These are phyloP conservation scores for Campoletis sonorensis DNA, from an alignment of 1,140 invertebrate species.

Conservation along the genomic window DNA sequence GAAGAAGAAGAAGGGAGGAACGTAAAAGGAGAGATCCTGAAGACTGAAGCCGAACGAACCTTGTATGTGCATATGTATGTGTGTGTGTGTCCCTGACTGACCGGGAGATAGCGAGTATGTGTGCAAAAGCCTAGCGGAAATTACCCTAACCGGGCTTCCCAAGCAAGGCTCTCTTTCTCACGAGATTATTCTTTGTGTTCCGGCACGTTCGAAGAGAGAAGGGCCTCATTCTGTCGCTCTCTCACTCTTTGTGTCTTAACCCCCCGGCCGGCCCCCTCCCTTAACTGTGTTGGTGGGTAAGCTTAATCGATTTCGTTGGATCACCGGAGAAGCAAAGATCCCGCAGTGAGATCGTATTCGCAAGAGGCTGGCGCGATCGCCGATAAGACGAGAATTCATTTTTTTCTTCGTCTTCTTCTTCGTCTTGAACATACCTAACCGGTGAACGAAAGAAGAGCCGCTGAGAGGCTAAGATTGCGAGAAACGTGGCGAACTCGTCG, in stretches of 20 bases:
- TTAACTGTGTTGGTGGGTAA: not conserved
- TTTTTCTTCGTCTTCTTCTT: not conserved
- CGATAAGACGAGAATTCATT: slow-evolving; percentile 5
- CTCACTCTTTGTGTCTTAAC: not conserved
- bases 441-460: not conserved
- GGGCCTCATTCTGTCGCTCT: not conserved
- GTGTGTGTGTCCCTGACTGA: not conserved
- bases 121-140: not conserved
- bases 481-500: not conserved
- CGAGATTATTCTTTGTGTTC: slow-evolving; percentile 29
- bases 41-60: slow-evolving; percentile 31
- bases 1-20: not conserved
- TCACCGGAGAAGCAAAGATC: slow-evolving; percentile 10
- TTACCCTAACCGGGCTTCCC: slow-evolving; percentile 21
- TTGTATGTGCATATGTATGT: not conserved
- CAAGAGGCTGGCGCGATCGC: slow-evolving; percentile 11
- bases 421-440: not conserved
- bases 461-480: not conserved
- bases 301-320: slow-evolving; percentile 28
- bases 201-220: slow-evolving; percentile 16
- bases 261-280: no score
- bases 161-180: slow-evolving; percentile 5
- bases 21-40: slow-evolving; percentile 28
- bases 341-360: slow-evolving; percentile 7
- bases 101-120: not conserved